Conservation (phyloP, 2,797 vertebrate species). For the Pangasius mekongensis region DNA sequence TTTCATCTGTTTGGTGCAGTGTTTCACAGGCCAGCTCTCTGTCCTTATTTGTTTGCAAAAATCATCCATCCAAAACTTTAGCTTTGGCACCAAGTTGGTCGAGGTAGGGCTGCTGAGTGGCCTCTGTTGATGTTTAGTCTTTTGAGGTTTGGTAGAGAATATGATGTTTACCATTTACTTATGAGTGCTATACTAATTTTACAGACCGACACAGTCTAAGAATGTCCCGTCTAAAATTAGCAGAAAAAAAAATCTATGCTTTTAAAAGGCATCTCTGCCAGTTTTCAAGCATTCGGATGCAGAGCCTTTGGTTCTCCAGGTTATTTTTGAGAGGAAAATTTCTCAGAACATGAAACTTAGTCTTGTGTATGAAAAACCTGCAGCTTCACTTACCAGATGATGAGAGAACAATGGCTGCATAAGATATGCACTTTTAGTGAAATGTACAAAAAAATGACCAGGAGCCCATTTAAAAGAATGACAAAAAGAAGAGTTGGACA, state of each 20-base stretch:
- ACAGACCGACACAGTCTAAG: not conserved
- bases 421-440: not conserved
- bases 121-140: conserved; percentile 53
- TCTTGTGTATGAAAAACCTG: not conserved
- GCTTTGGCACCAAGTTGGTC: conserved; percentile 45
- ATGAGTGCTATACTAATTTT: not conserved
- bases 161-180: conserved; percentile 28
- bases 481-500: not conserved
- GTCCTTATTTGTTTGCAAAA: conserved; percentile 54
- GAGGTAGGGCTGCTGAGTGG: conserved; percentile 49
- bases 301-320: not conserved
- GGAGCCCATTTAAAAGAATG: not conserved
- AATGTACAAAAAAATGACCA: not conserved
- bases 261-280: not conserved
- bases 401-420: not conserved
- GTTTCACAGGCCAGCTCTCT: conserved; percentile 34
- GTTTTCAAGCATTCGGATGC: not conserved
- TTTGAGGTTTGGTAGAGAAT: conserved; percentile 40
- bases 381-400: not conserved
- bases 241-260: not conserved
- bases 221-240: conserved; percentile 11
- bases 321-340: conserved; percentile 18
- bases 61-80: conserved; percentile 50
- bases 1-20: conserved; percentile 46
- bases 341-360: not conserved